Evolutionary conservation across 37 sponge, comb jelly and placozoan genomes (phyloP).

Genomic region (Beroe forskalii): DNA sequence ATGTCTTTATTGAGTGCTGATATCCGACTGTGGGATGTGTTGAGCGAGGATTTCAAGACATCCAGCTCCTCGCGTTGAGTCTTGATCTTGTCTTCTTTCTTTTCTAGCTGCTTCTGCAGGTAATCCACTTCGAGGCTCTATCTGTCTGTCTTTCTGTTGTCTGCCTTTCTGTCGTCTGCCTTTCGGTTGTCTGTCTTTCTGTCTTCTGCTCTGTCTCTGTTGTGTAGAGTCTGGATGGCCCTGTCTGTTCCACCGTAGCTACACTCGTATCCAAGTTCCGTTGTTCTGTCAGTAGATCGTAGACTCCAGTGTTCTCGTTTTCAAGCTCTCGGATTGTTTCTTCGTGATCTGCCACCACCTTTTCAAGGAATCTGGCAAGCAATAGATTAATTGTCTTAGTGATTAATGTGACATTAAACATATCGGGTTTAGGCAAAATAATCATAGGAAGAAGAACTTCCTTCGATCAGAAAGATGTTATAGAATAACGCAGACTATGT

Average conservation of each 20-base stretch:
- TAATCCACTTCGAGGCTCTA: slow-evolving; percentile 5
- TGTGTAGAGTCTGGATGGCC: too few relatives aligned
- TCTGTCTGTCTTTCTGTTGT: too few relatives aligned
- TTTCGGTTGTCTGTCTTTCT: too few relatives aligned
- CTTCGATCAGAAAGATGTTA: too few relatives aligned
- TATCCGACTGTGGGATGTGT: background rate
- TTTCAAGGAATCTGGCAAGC: background rate
- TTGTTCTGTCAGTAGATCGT: slow-evolving; percentile 32
- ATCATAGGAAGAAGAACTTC: too few relatives aligned
- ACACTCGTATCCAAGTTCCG: background rate
- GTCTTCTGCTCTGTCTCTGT: too few relatives aligned
- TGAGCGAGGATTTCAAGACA: background rate
- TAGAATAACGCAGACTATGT: too few relatives aligned
- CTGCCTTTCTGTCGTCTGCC: too few relatives aligned
- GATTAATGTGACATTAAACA: too few relatives aligned
- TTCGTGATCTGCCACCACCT: background rate
- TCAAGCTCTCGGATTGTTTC: slow-evolving; percentile 19
- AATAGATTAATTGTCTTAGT: too few relatives aligned
- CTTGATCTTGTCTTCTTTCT: slow-evolving; percentile 23
- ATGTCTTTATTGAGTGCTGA: background rate
- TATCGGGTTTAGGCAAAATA: too few relatives aligned
- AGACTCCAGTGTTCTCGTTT: background rate
- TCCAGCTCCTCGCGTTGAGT: background rate
- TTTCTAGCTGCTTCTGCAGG: background rate
- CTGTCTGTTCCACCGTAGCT: background rate